Evolutionary conservation across 2,797 vertebrate genomes (phyloP).

Genomic region (Dendrocincla tyrannina): DNA sequence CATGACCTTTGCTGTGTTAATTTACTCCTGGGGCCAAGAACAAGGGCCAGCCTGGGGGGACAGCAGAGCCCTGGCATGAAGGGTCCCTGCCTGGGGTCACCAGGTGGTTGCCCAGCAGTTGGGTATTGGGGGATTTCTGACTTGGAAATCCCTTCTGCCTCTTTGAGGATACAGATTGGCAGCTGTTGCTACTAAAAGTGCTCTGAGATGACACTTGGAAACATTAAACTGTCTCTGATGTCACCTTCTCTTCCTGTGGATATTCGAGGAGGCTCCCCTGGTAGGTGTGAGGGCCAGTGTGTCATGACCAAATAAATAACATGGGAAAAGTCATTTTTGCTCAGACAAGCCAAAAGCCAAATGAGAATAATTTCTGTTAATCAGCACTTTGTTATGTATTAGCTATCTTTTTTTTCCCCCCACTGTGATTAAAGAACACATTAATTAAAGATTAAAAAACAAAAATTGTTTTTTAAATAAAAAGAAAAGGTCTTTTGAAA

Average conservation of each 20-base stretch:
- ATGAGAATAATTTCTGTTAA: not conserved
- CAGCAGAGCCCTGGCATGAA: not conserved
- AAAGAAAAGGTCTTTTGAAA: not conserved
- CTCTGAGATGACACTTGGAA: not conserved
- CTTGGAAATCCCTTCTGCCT: not conserved
- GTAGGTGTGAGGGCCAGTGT: not conserved
- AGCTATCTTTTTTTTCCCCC: not conserved
- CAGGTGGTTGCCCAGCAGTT: not conserved
- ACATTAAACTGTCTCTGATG: not conserved
- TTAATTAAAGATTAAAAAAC: no score
- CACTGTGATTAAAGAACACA: not conserved
- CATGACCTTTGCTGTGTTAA: not conserved
- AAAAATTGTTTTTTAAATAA: not conserved
- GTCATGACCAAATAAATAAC: not conserved
- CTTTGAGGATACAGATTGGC: not conserved
- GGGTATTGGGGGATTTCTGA: not conserved
- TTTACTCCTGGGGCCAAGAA: not conserved
- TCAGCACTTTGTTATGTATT: not conserved
- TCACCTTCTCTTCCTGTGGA: not conserved
- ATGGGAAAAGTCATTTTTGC: not conserved
- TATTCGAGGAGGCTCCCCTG: not conserved
- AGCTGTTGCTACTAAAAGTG: not conserved
- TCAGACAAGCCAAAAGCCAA: not conserved
- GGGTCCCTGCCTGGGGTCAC: rapidly evolving
- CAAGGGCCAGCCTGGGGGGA: not conserved